These are phyloP conservation scores for Drosophila colorata DNA, from an alignment of 2,888 invertebrate species.

Conservation along the genomic window DNA sequence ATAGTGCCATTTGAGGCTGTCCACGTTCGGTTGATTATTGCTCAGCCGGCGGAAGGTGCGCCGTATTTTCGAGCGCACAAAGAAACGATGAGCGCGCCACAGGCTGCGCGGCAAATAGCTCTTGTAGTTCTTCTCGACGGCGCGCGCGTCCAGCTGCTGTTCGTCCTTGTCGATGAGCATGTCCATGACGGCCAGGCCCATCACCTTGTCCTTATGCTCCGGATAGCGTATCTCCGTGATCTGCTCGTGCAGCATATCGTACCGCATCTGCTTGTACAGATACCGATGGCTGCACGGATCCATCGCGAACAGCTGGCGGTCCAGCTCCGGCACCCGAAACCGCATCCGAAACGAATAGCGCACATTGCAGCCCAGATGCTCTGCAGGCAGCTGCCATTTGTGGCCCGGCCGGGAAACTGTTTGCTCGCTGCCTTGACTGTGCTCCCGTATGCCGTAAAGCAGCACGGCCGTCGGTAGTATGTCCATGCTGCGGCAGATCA, in stretches of 20 bases:
- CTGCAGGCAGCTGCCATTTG: slow-evolving; percentile 89
- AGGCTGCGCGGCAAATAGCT: slow-evolving; percentile 93
- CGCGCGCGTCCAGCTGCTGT: slow-evolving; percentile 88
- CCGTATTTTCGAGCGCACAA: slow-evolving; percentile 91
- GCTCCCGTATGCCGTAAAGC: slow-evolving; percentile 91
- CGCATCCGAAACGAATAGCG: slow-evolving; percentile 92
- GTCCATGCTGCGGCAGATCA: slow-evolving; percentile 89
- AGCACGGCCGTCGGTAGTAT: slow-evolving; percentile 92
- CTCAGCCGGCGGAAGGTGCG: slow-evolving; percentile 88
- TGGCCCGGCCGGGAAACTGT: slow-evolving; percentile 59
- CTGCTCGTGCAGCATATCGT: slow-evolving; percentile 92
- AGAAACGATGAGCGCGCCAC: slow-evolving; percentile 90
- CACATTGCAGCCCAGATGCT: slow-evolving; percentile 86
- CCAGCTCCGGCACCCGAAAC: slow-evolving; percentile 88
- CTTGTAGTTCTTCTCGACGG: slow-evolving; percentile 91
- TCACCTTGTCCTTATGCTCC: slow-evolving; percentile 90
- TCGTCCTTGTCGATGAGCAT: slow-evolving; percentile 95
- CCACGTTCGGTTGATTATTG: slow-evolving; percentile 87
- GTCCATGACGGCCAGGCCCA: slow-evolving; percentile 94
- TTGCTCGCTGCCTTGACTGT: slow-evolving; percentile 49
- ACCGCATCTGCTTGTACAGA: slow-evolving; percentile 93
- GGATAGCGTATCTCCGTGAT: slow-evolving; percentile 93
- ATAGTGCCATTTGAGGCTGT: slow-evolving; percentile 91
- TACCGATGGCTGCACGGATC: slow-evolving; percentile 93
- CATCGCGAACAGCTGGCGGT: slow-evolving; percentile 83